Base-by-base conservation (phyloP, 2,888 invertebrate species). In the Spodoptera picta region DNA sequence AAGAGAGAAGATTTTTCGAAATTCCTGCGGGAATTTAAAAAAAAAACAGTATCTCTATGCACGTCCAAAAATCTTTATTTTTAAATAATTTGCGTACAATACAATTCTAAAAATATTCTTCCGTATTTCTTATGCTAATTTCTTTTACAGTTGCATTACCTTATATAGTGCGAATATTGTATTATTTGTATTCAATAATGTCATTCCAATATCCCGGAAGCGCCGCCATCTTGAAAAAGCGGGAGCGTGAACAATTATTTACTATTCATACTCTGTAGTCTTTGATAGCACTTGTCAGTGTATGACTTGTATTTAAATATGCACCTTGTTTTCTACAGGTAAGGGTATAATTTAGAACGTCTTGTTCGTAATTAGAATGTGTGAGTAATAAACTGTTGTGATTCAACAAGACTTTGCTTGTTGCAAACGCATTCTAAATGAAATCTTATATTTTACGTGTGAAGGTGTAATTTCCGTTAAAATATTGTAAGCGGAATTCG, bases 141-240 rank as follows among this genome's bases (percentile, higher is more conserved):
- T 36, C 31, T 50, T 67, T 36, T 44, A 76, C 79, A 57, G 75
- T 79, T 69, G 69, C 65, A 54, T 47, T 53, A 50, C 79, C 73
- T 61, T 79, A 60, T 60, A 77, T 36, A 63, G 75, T 56, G 61
- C 45, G 71, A 77, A 71, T 75, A 65, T 36, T 62, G 65, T 77
- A 59, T 77, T 71, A 66, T 69, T 36, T 71, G 65, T 79, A 79
- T 79, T 73, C 79, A 47, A 42, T 73, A 73, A 61, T 69, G 75
- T 69, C 61, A 65, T 73, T 77, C 73, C 75, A 79, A 79, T 77
- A 79, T 79, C 79, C 79, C 79, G 79, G 79, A 79, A 79, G 79
- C 67, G 55, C 6, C 69, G 75, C 77, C 76, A 77, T 79, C 4
- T 70, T 79, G 68, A 1, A 69, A 62, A 60, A 65, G 65, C 70